A percentile compares a stretch with the other conserved stretches of the same genome.
Conservation (phyloP, 1,140 invertebrate species). For the Drosophila micromelanica region DNA sequence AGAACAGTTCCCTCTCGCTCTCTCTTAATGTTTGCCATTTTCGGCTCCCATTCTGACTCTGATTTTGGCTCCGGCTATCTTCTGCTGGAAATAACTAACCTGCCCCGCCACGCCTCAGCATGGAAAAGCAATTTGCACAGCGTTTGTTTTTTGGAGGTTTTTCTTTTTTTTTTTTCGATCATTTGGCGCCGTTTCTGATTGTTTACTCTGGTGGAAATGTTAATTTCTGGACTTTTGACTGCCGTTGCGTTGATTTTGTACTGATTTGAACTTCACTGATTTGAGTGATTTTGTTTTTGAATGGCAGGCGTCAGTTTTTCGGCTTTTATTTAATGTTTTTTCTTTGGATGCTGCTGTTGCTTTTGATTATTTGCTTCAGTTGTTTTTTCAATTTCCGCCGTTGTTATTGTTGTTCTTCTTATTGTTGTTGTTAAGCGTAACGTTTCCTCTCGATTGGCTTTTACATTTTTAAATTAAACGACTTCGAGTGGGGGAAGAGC, state of each 20-base stretch:
- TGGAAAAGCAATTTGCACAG: conserved; percentile 71
- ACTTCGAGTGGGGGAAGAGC: conserved; percentile 1
- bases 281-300: conserved; percentile 70
- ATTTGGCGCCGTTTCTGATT: conserved; percentile 64
- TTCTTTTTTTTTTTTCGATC: conserved; percentile 54
- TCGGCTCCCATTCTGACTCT: not conserved
- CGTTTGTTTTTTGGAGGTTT: conserved; percentile 42
- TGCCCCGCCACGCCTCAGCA: not conserved
- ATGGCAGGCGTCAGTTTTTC: conserved; percentile 46
- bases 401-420: conserved; percentile 26
- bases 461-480: conserved; percentile 64
- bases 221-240: conserved; percentile 80
- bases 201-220: conserved; percentile 79
- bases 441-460: conserved; percentile 62
- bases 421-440: conserved; percentile 32
- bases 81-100: conserved; percentile 5
- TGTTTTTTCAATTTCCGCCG: conserved; percentile 76
- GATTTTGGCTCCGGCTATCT: conserved; percentile 1
- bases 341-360: conserved; percentile 37
- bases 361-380: conserved; percentile 77
- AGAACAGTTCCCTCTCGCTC: conserved; percentile 31
- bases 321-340: conserved; percentile 39
- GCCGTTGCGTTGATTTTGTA: conserved; percentile 44
- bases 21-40: conserved; percentile 7
- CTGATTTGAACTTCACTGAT: conserved; percentile 52